A percentile compares a stretch with the other conserved stretches of the same genome.
Evolutionary conservation across 1,140 invertebrate species (phyloP).

Genomic region (Lordiphosa collinella): DNA sequence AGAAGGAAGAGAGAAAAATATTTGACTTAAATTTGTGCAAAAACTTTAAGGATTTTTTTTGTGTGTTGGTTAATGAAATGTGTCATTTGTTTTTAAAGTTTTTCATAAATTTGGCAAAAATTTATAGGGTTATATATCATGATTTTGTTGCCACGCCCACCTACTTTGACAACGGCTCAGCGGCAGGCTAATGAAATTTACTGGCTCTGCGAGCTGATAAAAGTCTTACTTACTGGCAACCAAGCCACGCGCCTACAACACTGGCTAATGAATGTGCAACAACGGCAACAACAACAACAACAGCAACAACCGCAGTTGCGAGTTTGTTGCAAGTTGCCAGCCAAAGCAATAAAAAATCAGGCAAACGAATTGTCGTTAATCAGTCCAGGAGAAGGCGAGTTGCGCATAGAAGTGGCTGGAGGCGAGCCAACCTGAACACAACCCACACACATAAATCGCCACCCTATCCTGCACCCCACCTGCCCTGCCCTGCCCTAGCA

Average conservation of each 20-base stretch:
- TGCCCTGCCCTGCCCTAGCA: background rate
- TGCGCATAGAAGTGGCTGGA: slow-evolving; percentile 1
- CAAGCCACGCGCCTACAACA: slow-evolving; percentile 70
- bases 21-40: no score
- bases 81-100: background rate
- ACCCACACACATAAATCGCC: slow-evolving; percentile 4
- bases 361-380: slow-evolving; percentile 77
- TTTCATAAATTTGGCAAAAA: background rate
- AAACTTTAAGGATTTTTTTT: no score
- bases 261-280: slow-evolving; percentile 66
- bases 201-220: slow-evolving; percentile 25
- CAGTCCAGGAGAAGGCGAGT: slow-evolving; percentile 41
- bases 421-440: slow-evolving; percentile 7
- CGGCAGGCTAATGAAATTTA: slow-evolving; percentile 62
- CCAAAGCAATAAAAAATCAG: slow-evolving; percentile 69
- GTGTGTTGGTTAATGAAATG: background rate
- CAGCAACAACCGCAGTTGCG: slow-evolving; percentile 4
- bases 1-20: background rate
- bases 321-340: background rate
- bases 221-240: slow-evolving; percentile 1
- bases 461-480: background rate
- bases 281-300: slow-evolving; percentile 19
- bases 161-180: slow-evolving; percentile 22
- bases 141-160: no score
- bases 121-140: no score